phyloP scores from a whole-genome alignment of 2,113 vertebrate species.

The Rhinolophus ferrumequinum region DNA sequence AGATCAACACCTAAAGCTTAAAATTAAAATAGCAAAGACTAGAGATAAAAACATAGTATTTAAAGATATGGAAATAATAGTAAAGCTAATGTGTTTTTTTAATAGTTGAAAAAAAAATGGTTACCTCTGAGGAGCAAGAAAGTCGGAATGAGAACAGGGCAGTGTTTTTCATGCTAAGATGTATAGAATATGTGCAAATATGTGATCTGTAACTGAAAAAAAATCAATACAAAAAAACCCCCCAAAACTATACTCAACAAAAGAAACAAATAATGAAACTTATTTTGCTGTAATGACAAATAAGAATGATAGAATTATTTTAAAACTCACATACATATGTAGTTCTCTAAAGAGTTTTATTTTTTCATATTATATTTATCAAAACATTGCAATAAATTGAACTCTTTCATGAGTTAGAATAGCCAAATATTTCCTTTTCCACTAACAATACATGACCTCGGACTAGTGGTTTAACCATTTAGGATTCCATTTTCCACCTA shows the following conservation, averaged over 20 bases:
- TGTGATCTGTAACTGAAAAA: neutral
- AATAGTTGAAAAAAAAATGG: neutral
- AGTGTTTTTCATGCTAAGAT: neutral
- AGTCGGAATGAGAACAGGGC: fast-evolving
- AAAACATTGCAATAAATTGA: neutral
- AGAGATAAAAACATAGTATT: neutral
- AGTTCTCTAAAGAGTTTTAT: neutral
- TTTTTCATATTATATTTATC: neutral
- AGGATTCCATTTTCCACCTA: neutral
- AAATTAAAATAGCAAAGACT: neutral
- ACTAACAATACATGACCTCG: neutral
- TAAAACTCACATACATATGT: neutral
- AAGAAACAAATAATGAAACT: neutral
- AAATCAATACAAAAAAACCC: neutral
- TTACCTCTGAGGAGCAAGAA: neutral
- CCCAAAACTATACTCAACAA: neutral
- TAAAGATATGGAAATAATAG: neutral
- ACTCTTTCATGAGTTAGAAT: neutral
- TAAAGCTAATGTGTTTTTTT: neutral
- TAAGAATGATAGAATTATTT: neutral
- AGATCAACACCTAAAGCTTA: neutral
- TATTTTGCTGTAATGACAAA: neutral
- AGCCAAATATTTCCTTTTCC: neutral
- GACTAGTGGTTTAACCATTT: neutral
- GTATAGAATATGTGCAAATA: neutral